A percentile compares a stretch with the other conserved stretches of the same genome.
These are phyloP conservation scores for Lepidothrix coronata DNA, from an alignment of 2,113 vertebrate species.

Conservation along the genomic window DNA sequence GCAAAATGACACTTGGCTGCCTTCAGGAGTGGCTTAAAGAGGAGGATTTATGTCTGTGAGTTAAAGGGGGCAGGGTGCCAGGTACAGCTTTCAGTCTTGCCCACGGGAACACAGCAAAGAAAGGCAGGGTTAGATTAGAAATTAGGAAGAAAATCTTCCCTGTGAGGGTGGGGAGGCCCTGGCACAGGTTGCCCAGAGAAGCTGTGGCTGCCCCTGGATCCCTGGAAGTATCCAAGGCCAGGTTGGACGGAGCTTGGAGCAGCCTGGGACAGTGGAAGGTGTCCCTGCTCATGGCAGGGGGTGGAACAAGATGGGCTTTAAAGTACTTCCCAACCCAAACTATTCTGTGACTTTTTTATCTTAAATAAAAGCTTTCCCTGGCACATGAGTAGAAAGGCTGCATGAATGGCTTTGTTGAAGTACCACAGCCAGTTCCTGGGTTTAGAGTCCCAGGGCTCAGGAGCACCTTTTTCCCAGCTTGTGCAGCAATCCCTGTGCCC, in stretches of 20 bases:
- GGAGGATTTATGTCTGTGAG: background rate
- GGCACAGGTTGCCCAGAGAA: background rate
- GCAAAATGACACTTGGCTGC: background rate
- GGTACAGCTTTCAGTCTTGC: no score
- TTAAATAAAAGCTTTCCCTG: background rate
- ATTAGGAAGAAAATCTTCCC: background rate
- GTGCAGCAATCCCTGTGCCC: background rate
- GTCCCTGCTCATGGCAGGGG: background rate
- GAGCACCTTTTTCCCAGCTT: background rate
- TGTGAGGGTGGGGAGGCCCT: background rate
- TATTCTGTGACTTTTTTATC: no score
- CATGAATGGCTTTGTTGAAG: background rate
- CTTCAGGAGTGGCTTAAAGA: background rate
- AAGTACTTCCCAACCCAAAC: background rate
- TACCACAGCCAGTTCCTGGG: background rate
- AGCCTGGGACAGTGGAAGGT: background rate
- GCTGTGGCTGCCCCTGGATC: background rate
- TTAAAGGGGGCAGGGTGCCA: background rate
- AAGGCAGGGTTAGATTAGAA: background rate
- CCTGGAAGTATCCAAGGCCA: background rate
- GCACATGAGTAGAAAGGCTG: background rate
- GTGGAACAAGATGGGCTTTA: background rate
- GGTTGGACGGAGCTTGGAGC: background rate
- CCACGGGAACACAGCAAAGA: background rate
- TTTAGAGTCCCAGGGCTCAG: background rate